Conservation (phyloP, 2,888 invertebrate genomes). For the Xanthorhoe spadicearia region DNA sequence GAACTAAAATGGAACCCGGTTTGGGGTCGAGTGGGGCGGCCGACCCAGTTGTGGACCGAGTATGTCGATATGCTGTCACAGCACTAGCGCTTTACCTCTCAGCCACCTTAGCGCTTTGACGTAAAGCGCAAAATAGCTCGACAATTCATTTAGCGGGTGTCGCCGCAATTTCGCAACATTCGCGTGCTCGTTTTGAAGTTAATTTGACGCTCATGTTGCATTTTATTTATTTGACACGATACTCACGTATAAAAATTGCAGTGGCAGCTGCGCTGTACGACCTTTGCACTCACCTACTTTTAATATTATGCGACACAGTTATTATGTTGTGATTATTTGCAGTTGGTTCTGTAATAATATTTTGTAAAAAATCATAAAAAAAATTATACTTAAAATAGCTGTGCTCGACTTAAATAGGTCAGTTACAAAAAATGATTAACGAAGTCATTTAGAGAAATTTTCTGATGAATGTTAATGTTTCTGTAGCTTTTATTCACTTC, state of each 20-base stretch:
- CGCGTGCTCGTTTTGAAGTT: slow-evolving; percentile 60
- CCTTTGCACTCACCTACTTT: slow-evolving; percentile 48
- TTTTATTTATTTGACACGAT: slow-evolving; percentile 62
- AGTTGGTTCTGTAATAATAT: neutral
- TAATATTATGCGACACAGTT: slow-evolving; percentile 27
- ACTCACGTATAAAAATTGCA: slow-evolving; percentile 62
- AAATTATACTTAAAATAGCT: too few relatives aligned
- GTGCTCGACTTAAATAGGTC: too few relatives aligned
- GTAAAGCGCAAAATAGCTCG: slow-evolving; percentile 51
- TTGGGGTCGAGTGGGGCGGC: slow-evolving; percentile 69
- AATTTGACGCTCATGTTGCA: slow-evolving; percentile 66
- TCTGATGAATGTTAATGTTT: neutral
- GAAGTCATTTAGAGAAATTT: neutral
- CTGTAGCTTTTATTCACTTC: too few relatives aligned
- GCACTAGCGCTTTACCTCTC: slow-evolving; percentile 48
- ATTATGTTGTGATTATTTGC: neutral
- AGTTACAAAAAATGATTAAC: neutral
- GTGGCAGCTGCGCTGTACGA: slow-evolving; percentile 51
- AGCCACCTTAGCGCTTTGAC: slow-evolving; percentile 47
- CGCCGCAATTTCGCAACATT: slow-evolving; percentile 51
- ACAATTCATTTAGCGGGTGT: slow-evolving; percentile 42
- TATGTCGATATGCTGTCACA: slow-evolving; percentile 68
- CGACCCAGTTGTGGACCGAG: slow-evolving; percentile 69
- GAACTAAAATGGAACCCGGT: slow-evolving; percentile 53
- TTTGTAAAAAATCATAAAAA: neutral